Evolutionary conservation across 2,888 invertebrate species (phyloP).

Genomic region (Ganaspis brasiliensis): DNA sequence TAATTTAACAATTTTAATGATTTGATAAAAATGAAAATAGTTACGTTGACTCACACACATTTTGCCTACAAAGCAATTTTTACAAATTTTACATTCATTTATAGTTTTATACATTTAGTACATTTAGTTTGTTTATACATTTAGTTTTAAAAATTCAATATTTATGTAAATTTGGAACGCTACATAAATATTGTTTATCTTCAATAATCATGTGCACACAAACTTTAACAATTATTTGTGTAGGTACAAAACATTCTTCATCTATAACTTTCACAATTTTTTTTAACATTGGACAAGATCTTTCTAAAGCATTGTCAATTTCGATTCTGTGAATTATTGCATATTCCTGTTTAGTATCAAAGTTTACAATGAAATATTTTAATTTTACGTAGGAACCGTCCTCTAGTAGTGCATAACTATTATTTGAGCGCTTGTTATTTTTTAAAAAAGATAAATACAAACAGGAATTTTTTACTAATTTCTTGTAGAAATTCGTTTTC

Average conservation of each 20-base stretch:
- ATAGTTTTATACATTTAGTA: too few relatives aligned
- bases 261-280: too few relatives aligned
- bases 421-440: slow-evolving; percentile 7
- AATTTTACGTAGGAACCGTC: background rate
- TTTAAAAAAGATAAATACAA: background rate
- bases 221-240: background rate
- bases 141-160: background rate
- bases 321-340: too few relatives aligned
- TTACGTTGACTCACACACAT: too few relatives aligned
- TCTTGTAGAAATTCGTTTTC: background rate
- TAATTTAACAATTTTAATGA: too few relatives aligned
- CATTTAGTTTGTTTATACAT: too few relatives aligned
- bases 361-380: background rate
- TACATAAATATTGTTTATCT: slow-evolving; percentile 4
- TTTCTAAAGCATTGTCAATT: too few relatives aligned
- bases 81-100: too few relatives aligned
- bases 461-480: background rate
- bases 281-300: too few relatives aligned
- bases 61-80: too few relatives aligned
- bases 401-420: background rate
- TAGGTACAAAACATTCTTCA: background rate
- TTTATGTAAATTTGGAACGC: slow-evolving; percentile 4
- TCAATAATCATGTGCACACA: background rate
- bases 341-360: too few relatives aligned
- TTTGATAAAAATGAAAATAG: too few relatives aligned